Percentiles rank a stretch among this genome's conserved stretches.
Conservation (phyloP, 2,888 invertebrate genomes). For the Agelastica alni region DNA sequence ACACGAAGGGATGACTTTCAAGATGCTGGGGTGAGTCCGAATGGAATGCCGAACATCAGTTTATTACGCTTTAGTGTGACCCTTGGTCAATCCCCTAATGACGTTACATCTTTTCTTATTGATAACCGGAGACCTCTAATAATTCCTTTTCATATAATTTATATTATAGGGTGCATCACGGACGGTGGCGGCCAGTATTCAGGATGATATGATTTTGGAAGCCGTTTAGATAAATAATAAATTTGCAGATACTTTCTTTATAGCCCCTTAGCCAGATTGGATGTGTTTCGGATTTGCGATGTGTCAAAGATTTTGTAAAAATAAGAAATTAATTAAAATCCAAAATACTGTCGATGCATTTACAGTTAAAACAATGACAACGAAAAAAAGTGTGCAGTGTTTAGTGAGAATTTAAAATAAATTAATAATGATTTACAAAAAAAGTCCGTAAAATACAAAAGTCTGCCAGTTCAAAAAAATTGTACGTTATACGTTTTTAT, state of each 20-base stretch:
- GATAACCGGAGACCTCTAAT: slow-evolving; percentile 42
- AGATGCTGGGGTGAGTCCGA: slow-evolving; percentile 45
- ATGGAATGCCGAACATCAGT: slow-evolving; percentile 50
- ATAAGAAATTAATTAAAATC: no score
- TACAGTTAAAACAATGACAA: no score
- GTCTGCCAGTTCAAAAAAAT: no score
- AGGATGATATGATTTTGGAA: slow-evolving; percentile 13
- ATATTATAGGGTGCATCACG: slow-evolving; percentile 7
- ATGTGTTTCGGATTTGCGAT: not conserved
- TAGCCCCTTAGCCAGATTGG: slow-evolving; percentile 1
- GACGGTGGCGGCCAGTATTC: no score
- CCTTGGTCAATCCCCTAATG: slow-evolving; percentile 51
- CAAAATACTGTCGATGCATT: no score
- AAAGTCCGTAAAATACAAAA: no score
- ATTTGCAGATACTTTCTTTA: slow-evolving; percentile 8
- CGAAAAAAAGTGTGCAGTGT: no score
- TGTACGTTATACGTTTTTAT: no score
- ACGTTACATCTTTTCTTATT: slow-evolving; percentile 45
- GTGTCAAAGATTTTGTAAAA: no score
- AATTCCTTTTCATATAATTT: slow-evolving; percentile 21
- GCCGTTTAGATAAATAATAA: slow-evolving; percentile 19
- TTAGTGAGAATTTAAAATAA: no score
- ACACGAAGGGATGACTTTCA: slow-evolving; percentile 47
- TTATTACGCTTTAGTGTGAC: slow-evolving; percentile 47
- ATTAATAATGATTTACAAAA: no score